Evolutionary conservation across 2,797 vertebrate genomes (phyloP).

Genomic region (Rhinella marina): DNA sequence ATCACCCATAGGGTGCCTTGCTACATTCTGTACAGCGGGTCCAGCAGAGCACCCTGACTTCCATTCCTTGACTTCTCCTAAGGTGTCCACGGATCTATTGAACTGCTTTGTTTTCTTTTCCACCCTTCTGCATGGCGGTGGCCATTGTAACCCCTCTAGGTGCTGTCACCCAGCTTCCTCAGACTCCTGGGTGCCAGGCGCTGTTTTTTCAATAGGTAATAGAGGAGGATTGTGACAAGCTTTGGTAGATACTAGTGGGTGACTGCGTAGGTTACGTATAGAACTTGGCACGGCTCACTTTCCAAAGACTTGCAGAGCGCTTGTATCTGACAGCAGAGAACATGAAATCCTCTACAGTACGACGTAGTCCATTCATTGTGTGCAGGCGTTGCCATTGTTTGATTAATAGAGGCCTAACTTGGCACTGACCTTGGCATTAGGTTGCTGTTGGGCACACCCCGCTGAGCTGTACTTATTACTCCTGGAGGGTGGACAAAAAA

Average conservation of each 20-base stretch:
- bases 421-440: conserved; percentile 31
- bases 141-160: not conserved
- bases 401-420: conserved; percentile 28
- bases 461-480: not conserved
- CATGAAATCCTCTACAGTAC: conserved; percentile 21
- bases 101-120: no score
- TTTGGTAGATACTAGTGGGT: not conserved
- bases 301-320: not conserved
- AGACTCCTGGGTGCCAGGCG: no score
- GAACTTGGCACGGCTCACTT: conserved; percentile 3
- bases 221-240: not conserved
- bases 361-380: not conserved
- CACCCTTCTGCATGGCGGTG: no score
- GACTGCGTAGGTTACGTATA: conserved; percentile 16
- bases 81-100: not conserved
- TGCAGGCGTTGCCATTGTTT: not conserved
- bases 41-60: no score
- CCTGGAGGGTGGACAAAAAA: not conserved
- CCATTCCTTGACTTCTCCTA: no score
- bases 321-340: conserved; percentile 11
- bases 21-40: no score
- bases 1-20: no score
- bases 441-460: conserved; percentile 11
- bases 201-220: not conserved
- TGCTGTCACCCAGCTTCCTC: no score